Percentiles rank a stretch among this genome's conserved stretches.
Evolutionary conservation across 1,140 invertebrate species (phyloP).

Genomic region (Camponotus floridanus): DNA sequence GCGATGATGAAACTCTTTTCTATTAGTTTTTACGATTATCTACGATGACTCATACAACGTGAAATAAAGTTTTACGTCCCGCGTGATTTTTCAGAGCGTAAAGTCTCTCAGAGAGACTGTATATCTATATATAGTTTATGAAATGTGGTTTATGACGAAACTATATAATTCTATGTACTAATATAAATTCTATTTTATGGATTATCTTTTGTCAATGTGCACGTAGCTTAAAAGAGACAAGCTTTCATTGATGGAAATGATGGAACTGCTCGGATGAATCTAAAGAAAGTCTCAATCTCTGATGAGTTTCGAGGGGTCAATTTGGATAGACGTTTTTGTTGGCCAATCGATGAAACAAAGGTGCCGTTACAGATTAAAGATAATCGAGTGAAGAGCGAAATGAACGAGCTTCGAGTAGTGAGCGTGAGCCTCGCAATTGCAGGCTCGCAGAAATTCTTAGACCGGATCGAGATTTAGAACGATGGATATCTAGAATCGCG

Average conservation of each 20-base stretch:
- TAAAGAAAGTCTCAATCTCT: slow-evolving; percentile 7
- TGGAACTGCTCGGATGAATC: background rate
- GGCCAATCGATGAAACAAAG: background rate
- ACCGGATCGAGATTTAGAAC: background rate
- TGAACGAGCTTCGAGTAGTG: background rate
- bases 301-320: background rate
- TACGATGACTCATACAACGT: background rate
- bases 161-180: background rate
- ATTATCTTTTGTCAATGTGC: background rate
- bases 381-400: background rate
- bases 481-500: slow-evolving; percentile 21
- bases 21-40: background rate
- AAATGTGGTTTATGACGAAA: slow-evolving; percentile 16
- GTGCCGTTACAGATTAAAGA: background rate
- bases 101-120: background rate
- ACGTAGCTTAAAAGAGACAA: background rate
- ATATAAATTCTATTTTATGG: background rate
- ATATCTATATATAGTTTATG: background rate
- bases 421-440: background rate
- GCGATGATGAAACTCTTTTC: background rate
- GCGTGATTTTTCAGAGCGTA: background rate
- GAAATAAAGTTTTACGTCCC: background rate
- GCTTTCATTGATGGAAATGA: background rate
- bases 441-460: background rate
- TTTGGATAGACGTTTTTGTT: background rate